phyloP scores from a whole-genome alignment of 2,888 invertebrate genomes.

The Xanthorhoe designata region DNA sequence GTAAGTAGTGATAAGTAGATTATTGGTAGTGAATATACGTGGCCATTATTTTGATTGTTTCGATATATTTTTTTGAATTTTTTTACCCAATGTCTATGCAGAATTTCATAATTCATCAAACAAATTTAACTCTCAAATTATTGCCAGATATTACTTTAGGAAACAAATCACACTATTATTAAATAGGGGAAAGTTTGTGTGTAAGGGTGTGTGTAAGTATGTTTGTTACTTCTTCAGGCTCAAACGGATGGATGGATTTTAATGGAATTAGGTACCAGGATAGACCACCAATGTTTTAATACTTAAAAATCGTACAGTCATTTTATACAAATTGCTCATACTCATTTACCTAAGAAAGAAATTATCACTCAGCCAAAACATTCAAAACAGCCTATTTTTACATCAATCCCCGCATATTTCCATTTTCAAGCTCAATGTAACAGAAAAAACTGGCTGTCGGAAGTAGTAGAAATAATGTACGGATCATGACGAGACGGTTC shows the following conservation, averaged over 20 bases:
- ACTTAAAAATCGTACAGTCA: too few species aligned
- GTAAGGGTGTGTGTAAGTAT: too few species aligned
- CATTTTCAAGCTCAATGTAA: slow-evolving; percentile 35
- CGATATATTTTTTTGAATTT: slow-evolving; percentile 4
- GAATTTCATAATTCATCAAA: too few species aligned
- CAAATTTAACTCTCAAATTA: neutral
- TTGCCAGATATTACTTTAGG: neutral
- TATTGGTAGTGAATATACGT: slow-evolving; percentile 31
- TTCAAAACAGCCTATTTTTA: neutral
- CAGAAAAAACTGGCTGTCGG: slow-evolving; percentile 52
- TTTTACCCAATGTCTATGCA: too few species aligned
- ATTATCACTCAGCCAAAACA: neutral
- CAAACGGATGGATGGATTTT: too few species aligned
- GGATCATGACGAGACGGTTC: slow-evolving; percentile 60
- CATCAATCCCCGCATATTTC: slow-evolving; percentile 35
- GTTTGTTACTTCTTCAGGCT: too few species aligned
- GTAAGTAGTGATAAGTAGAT: slow-evolving; percentile 26
- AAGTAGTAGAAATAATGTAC: slow-evolving; percentile 68
- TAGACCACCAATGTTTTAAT: too few species aligned
- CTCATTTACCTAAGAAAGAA: too few species aligned
- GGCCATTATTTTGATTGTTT: slow-evolving; percentile 33
- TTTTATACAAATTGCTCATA: neutral
- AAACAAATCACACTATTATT: too few species aligned
- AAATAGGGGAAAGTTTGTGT: too few species aligned
- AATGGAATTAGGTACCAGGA: too few species aligned